These are phyloP conservation scores for Polylopha cassiicola DNA, from an alignment of 2,888 invertebrate genomes.

Conservation along the genomic window DNA sequence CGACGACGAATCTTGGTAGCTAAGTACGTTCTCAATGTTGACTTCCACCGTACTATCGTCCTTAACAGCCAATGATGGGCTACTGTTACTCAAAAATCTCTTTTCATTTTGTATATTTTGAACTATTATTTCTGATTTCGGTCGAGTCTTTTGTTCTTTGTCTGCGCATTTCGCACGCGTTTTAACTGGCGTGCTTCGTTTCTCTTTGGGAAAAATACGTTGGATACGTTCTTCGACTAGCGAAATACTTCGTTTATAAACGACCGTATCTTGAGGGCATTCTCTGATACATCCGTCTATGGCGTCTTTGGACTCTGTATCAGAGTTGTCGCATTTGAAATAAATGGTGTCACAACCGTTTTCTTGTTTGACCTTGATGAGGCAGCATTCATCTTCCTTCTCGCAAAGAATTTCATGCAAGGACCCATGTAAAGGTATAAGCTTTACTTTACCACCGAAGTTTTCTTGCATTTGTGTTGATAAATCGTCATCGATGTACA, in stretches of 20 bases:
- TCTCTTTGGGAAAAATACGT: conserved; percentile 54
- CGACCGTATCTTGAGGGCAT: conserved; percentile 50
- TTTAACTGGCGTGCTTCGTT: conserved; percentile 33
- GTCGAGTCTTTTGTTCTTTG: conserved; percentile 30
- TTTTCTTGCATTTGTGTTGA: conserved; percentile 68
- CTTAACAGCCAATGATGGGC: conserved; percentile 46
- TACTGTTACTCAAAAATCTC: conserved; percentile 55
- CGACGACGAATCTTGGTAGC: conserved; percentile 67
- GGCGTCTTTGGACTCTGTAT: conserved; percentile 57
- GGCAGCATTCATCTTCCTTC: conserved; percentile 68
- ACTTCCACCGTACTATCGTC: conserved; percentile 51
- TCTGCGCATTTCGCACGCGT: conserved; percentile 26
- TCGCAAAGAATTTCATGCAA: conserved; percentile 70
- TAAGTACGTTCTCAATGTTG: conserved; percentile 61
- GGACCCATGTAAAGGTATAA: conserved; percentile 65
- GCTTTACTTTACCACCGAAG: conserved; percentile 61
- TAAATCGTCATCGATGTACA: conserved; percentile 76
- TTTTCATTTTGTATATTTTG: conserved; percentile 41
- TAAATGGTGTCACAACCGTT: conserved; percentile 67
- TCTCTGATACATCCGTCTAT: conserved; percentile 44
- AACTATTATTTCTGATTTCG: conserved; percentile 45
- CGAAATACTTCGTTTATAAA: conserved; percentile 65
- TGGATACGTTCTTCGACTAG: conserved; percentile 62
- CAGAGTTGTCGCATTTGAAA: conserved; percentile 61
- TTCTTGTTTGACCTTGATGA: conserved; percentile 64